These are phyloP conservation scores for Ciconia maguari DNA, from an alignment of 2,113 vertebrate genomes.

Conservation along the genomic window DNA sequence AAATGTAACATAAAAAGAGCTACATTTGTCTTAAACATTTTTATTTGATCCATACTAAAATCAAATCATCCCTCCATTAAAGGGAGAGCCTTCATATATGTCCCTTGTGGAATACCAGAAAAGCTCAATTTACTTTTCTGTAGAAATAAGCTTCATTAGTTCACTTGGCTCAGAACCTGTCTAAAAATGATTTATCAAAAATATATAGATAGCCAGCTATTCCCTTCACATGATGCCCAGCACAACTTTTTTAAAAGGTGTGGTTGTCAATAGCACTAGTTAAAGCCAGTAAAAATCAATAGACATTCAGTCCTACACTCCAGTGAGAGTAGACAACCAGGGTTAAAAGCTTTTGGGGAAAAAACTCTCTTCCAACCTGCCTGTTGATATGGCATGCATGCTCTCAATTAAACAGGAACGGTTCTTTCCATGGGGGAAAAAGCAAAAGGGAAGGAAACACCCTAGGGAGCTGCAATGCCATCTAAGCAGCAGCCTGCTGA, in stretches of 20 bases:
- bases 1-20: not conserved
- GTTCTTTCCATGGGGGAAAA: not conserved
- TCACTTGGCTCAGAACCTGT: not conserved
- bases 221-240: not conserved
- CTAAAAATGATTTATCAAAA: not conserved
- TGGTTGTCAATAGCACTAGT: not conserved
- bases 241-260: not conserved
- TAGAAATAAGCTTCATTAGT: not conserved
- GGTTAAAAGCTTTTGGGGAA: not conserved
- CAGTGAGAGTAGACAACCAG: not conserved
- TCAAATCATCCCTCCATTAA: not conserved
- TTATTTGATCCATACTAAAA: not conserved
- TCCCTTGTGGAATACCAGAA: not conserved
- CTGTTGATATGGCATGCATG: accelerated
- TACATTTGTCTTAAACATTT: not conserved
- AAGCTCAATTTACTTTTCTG: not conserved
- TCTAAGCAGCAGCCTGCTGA: not conserved
- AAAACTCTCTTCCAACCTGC: not conserved
- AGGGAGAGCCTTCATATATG: not conserved
- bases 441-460: not conserved
- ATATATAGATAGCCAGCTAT: not conserved
- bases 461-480: not conserved
- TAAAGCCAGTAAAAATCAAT: not conserved
- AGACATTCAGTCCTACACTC: not conserved
- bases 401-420: not conserved